Conservation (phyloP, 2,888 invertebrate species). For the Lucinisca nassula region DNA sequence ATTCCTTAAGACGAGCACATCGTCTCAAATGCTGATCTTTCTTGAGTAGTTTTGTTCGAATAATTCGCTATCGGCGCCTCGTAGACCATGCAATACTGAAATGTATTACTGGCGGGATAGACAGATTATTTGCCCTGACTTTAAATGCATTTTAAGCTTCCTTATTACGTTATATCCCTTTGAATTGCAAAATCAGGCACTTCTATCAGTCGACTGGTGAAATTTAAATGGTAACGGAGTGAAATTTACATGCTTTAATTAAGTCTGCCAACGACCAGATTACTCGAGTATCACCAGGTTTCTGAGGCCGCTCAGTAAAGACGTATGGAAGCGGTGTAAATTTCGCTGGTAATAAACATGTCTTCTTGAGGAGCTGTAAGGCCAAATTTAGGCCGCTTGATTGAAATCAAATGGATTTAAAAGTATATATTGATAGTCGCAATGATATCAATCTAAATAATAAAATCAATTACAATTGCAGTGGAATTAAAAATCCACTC, state of each 20-base stretch:
- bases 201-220: slow-evolving; percentile 25
- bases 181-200: slow-evolving; percentile 18
- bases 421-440: not conserved
- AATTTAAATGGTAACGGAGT: not conserved
- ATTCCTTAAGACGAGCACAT: not conserved
- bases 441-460: not conserved
- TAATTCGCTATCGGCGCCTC: not conserved
- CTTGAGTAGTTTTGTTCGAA: not conserved
- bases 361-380: not conserved
- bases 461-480: not conserved
- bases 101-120: not conserved
- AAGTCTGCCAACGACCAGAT: not conserved
- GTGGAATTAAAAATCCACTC: not conserved
- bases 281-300: not conserved
- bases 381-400: not conserved
- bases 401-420: not conserved
- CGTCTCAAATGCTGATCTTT: not conserved
- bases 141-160: slow-evolving; percentile 47
- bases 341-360: not conserved
- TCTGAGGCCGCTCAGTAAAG: not conserved
- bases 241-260: slow-evolving; percentile 8
- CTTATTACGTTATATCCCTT: slow-evolving; percentile 54
- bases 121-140: slow-evolving; percentile 6
- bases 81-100: not conserved
- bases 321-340: not conserved